Evolutionary conservation across 2,888 invertebrate species (phyloP).

Genomic region (Perizoma affinitatum): DNA sequence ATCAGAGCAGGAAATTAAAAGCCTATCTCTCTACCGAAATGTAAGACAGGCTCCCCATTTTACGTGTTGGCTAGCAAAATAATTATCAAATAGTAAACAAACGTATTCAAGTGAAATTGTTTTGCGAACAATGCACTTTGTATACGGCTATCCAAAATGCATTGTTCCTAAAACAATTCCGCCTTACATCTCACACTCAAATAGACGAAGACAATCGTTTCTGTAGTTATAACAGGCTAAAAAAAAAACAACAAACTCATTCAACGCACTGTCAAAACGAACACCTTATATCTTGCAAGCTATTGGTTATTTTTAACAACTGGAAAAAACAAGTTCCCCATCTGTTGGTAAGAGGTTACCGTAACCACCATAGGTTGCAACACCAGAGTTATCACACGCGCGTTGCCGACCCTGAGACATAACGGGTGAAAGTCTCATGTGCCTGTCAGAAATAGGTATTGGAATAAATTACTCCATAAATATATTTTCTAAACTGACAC

Average conservation of each 20-base stretch:
- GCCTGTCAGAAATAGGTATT: too few relatives aligned
- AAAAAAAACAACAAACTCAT: neutral
- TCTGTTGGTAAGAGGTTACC: too few relatives aligned
- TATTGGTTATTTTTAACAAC: too few relatives aligned
- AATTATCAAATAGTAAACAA: neutral
- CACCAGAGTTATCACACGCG: too few relatives aligned
- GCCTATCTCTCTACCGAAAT: neutral
- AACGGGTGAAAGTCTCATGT: too few relatives aligned
- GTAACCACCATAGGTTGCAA: too few relatives aligned
- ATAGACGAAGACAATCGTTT: conserved; percentile 35
- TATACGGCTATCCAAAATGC: conserved; percentile 15
- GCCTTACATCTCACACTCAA: conserved; percentile 27
- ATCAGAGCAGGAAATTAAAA: neutral
- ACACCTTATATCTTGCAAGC: too few relatives aligned
- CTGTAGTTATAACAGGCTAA: conserved; percentile 10
- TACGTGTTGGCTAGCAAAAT: neutral
- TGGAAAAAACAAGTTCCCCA: too few relatives aligned
- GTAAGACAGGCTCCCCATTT: neutral
- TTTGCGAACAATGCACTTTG: conserved; percentile 1
- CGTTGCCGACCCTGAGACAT: too few relatives aligned
- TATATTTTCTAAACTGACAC: too few relatives aligned
- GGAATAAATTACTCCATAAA: too few relatives aligned
- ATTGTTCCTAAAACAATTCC: conserved; percentile 25
- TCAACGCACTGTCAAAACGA: too few relatives aligned
- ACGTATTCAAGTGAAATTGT: neutral